Evolutionary conservation across 2,888 invertebrate species (phyloP).

Genomic region (Erebia ligea): DNA sequence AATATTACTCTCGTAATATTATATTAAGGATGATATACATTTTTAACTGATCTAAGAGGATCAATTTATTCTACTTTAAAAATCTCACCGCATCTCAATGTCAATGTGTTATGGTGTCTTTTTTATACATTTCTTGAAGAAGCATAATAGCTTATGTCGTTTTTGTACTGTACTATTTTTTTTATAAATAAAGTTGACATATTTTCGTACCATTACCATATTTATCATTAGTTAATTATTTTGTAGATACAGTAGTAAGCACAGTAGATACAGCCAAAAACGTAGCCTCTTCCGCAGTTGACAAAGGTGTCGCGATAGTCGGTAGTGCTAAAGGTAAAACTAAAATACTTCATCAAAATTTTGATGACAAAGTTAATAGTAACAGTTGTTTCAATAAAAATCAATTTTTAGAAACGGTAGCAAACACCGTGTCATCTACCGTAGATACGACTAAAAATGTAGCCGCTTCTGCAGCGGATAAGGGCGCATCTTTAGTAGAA

Average conservation of each 20-base stretch:
- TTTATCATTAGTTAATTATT: conserved; percentile 27
- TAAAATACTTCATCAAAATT: not conserved
- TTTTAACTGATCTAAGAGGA: too few species aligned
- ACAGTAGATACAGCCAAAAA: conserved; percentile 62
- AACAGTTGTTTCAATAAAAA: conserved; percentile 6
- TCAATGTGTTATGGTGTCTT: too few species aligned
- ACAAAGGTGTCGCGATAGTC: conserved; percentile 54
- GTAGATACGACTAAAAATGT: conserved; percentile 53
- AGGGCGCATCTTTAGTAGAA: conserved; percentile 45
- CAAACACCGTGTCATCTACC: conserved; percentile 46
- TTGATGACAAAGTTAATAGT: not conserved
- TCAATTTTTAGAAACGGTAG: conserved; percentile 48
- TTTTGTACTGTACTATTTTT: too few species aligned
- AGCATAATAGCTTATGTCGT: too few species aligned
- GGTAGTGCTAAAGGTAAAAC: conserved; percentile 40
- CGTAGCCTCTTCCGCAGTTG: conserved; percentile 54
- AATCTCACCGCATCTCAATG: too few species aligned
- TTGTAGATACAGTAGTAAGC: conserved; percentile 62
- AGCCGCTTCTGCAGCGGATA: conserved; percentile 49
- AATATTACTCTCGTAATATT: not conserved
- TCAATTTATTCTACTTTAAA: too few species aligned
- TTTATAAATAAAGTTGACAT: not conserved
- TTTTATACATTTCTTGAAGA: too few species aligned
- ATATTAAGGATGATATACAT: not conserved
- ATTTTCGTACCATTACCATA: not conserved